These are phyloP conservation scores for Halichoeres trimaculatus DNA, from an alignment of 2,113 vertebrate species.

Conservation along the genomic window DNA sequence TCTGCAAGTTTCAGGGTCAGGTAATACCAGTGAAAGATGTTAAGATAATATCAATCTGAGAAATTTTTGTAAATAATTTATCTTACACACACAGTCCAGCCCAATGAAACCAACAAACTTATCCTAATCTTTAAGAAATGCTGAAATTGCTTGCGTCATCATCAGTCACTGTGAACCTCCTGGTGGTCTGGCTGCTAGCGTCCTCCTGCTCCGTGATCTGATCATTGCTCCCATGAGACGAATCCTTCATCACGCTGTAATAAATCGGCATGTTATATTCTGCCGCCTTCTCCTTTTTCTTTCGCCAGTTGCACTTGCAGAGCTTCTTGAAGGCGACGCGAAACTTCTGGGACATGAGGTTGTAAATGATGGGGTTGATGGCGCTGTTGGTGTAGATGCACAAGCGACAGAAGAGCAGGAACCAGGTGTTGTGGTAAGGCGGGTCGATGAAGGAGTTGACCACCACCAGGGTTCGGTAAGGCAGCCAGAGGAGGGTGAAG, in stretches of 20 bases:
- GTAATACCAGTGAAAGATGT: neutral
- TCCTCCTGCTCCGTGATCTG: conserved; percentile 79
- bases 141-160: conserved; percentile 50
- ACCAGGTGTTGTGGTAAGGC: conserved; percentile 86
- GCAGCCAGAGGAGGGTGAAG: conserved; percentile 90
- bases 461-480: conserved; percentile 87
- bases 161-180: conserved; percentile 55
- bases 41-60: no score
- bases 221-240: conserved; percentile 76
- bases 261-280: conserved; percentile 71
- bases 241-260: conserved; percentile 82
- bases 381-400: conserved; percentile 90
- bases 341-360: conserved; percentile 91
- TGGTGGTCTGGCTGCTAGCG: conserved; percentile 47
- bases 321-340: conserved; percentile 85
- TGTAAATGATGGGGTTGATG: conserved; percentile 89
- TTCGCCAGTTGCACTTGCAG: conserved; percentile 77
- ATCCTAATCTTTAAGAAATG: conserved; percentile 45
- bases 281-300: conserved; percentile 28
- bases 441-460: conserved; percentile 90
- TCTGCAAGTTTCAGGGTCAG: neutral
- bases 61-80: no score
- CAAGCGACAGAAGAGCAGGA: conserved; percentile 89
- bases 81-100: no score
- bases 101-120: no score